These are phyloP conservation scores for Trachymyrmex septentrionalis DNA, from an alignment of 1,140 invertebrate species.

Conservation along the genomic window DNA sequence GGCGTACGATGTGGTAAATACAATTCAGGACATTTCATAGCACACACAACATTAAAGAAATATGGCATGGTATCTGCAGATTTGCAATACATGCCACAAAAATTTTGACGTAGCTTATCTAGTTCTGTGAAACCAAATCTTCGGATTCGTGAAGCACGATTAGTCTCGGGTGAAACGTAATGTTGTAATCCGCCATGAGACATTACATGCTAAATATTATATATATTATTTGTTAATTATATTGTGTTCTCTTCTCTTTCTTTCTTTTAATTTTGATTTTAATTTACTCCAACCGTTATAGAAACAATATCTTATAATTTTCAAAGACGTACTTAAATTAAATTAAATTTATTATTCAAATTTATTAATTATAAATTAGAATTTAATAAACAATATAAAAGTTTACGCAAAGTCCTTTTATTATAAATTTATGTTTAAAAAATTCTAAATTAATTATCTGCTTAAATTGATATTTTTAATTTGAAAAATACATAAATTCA, in stretches of 20 bases:
- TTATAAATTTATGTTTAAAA: neutral
- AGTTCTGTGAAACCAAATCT: slow-evolving; percentile 57
- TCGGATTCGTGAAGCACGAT: neutral
- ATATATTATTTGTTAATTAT: slow-evolving; percentile 16
- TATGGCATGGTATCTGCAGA: neutral
- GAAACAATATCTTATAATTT: neutral
- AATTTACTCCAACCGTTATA: neutral
- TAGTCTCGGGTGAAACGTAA: neutral
- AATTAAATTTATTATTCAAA: slow-evolving; percentile 12
- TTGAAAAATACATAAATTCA: neutral
- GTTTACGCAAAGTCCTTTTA: neutral
- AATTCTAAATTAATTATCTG: neutral
- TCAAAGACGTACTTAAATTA: neutral
- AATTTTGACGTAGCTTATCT: neutral
- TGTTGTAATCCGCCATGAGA: neutral
- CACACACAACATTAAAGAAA: slow-evolving; percentile 15
- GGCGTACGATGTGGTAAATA: slow-evolving; percentile 33
- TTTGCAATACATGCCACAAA: slow-evolving; percentile 19
- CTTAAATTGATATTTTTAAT: neutral
- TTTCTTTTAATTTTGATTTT: neutral
- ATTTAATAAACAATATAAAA: neutral
- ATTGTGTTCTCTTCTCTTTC: neutral
- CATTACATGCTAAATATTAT: slow-evolving; percentile 1
- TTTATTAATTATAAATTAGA: neutral
- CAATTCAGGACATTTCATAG: slow-evolving; percentile 64